Conservation (phyloP, 2,113 vertebrate species). For the Plotosus lineatus region DNA sequence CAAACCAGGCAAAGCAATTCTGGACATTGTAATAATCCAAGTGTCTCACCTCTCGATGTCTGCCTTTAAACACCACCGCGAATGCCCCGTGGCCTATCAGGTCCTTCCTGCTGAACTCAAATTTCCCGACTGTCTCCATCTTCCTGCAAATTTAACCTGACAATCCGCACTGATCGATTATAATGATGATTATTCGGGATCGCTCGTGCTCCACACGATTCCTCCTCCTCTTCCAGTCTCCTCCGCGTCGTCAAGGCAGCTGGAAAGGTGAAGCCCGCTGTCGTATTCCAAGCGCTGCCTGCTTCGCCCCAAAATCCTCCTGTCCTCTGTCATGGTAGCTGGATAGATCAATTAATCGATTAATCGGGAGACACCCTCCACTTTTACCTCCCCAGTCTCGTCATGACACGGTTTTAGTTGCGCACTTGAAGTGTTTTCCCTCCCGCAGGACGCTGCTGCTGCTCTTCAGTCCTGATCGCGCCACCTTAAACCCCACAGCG, state of each 20-base stretch:
- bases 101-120: constrained; percentile 97
- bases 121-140: constrained; percentile 92
- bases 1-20: neutral
- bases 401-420: constrained; percentile 9
- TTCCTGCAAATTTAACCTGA: neutral
- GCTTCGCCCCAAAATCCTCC: constrained; percentile 61
- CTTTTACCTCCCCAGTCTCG: neutral
- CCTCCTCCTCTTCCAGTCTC: constrained; percentile 51
- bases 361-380: constrained; percentile 57
- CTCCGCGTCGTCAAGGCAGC: constrained; percentile 64
- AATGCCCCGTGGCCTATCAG: constrained; percentile 95
- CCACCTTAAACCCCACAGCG: constrained; percentile 71
- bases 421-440: neutral
- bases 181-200: constrained; percentile 45
- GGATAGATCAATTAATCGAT: neutral
- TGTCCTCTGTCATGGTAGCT: constrained; percentile 75
- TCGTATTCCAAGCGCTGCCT: constrained; percentile 76
- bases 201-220: constrained; percentile 51
- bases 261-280: constrained; percentile 64
- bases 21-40: neutral
- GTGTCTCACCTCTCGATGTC: constrained; percentile 84
- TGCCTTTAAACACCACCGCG: constrained; percentile 95
- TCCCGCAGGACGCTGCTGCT: too few species aligned
- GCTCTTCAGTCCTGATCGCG: neutral
- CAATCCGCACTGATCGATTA: constrained; percentile 45